Conservation (phyloP, 2,113 vertebrate species). For the Phrynosoma platyrhinos region DNA sequence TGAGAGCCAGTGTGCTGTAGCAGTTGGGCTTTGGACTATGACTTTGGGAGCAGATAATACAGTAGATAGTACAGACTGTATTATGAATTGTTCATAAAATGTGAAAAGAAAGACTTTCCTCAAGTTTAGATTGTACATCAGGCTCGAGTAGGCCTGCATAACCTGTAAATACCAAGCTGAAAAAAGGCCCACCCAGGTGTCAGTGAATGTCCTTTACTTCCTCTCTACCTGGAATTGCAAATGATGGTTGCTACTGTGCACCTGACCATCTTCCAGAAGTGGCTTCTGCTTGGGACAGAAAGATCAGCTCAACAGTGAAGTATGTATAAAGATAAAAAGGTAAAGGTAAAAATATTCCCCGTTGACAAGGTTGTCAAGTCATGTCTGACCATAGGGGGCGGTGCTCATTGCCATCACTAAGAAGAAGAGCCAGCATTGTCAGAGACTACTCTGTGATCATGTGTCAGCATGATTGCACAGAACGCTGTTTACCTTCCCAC, state of each 20-base stretch:
- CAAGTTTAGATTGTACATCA: not conserved
- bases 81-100: not conserved
- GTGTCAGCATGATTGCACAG: too few relatives aligned
- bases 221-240: not conserved
- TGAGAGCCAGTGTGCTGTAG: too few relatives aligned
- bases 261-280: not conserved
- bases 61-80: not conserved
- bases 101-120: not conserved
- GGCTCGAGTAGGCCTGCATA: not conserved
- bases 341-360: too few relatives aligned
- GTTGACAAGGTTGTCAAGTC: too few relatives aligned
- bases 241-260: not conserved
- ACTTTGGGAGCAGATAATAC: too few relatives aligned
- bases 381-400: too few relatives aligned
- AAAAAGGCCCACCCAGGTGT: not conserved
- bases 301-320: not conserved
- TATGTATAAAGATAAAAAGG: not conserved
- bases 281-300: not conserved
- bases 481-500: too few relatives aligned
- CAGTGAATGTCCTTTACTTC: too few relatives aligned
- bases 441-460: too few relatives aligned
- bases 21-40: too few relatives aligned
- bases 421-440: too few relatives aligned
- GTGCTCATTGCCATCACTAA: too few relatives aligned
- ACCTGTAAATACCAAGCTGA: not conserved